A percentile compares a stretch with the other conserved stretches of the same genome.
Evolutionary conservation across 2,797 vertebrate genomes (phyloP).

Genomic region (Ataeniobius toweri): DNA sequence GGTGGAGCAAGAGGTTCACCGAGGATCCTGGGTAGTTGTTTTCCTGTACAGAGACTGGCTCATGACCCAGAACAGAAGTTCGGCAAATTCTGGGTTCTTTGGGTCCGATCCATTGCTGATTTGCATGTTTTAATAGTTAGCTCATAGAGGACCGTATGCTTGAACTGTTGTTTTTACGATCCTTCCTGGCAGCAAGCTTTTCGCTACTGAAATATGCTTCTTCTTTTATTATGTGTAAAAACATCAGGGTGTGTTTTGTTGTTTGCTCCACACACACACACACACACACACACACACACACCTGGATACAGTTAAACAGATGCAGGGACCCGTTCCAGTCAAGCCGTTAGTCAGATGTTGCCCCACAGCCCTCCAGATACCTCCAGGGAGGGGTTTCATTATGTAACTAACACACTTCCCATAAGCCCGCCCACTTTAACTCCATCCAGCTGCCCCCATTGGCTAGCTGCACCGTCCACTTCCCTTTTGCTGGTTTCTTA

Average conservation of each 20-base stretch:
- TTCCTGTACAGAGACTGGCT: slow-evolving; percentile 43
- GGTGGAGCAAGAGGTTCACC: slow-evolving; percentile 60
- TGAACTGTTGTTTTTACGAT: background rate
- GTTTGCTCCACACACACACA: background rate
- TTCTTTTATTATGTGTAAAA: background rate
- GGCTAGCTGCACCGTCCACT: slow-evolving; percentile 48
- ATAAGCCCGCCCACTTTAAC: slow-evolving; percentile 42
- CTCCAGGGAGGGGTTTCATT: slow-evolving; percentile 70
- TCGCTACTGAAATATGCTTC: background rate
- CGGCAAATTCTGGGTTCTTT: slow-evolving; percentile 28
- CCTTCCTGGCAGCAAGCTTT: background rate
- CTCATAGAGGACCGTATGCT: background rate
- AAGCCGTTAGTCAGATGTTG: slow-evolving; percentile 1
- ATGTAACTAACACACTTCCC: slow-evolving; percentile 80
- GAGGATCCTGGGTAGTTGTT: background rate
- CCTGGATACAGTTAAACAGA: background rate
- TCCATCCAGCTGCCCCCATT: slow-evolving; percentile 47
- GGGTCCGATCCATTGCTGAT: background rate
- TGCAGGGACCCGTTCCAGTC: background rate
- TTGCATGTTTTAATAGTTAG: background rate
- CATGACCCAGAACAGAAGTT: slow-evolving; percentile 29
- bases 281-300: background rate
- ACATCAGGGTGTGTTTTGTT: background rate
- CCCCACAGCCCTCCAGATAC: background rate
- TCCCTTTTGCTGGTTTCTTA: slow-evolving; percentile 46